These are phyloP conservation scores for Sapayoa aenigma DNA, from an alignment of 2,113 vertebrate genomes.

Conservation along the genomic window DNA sequence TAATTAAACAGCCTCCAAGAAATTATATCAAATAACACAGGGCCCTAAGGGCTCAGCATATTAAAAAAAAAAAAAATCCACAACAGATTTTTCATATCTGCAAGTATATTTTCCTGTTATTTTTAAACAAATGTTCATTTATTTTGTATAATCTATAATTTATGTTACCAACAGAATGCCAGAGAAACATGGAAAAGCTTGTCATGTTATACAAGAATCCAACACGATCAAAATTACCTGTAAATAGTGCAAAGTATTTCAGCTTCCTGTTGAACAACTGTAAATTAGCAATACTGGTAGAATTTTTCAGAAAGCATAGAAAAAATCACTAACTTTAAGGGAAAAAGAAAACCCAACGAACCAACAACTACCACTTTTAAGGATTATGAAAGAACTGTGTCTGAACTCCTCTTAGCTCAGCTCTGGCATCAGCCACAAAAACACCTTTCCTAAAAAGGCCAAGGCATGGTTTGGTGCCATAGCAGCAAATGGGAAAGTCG, in stretches of 20 bases:
- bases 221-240: background rate
- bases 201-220: background rate
- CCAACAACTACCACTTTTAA: background rate
- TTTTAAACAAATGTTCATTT: background rate
- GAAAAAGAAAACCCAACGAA: rapidly evolving
- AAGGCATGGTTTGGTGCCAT: background rate
- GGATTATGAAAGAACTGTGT: background rate
- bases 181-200: background rate
- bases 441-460: background rate
- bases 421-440: background rate
- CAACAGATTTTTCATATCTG: background rate
- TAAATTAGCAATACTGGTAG: background rate
- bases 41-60: background rate
- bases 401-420: background rate
- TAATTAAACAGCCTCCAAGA: background rate
- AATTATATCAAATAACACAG: background rate
- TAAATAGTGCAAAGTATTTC: background rate
- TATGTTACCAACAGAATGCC: background rate
- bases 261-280: background rate
- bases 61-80: background rate
- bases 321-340: background rate
- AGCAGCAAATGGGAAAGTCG: background rate
- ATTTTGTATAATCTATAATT: background rate
- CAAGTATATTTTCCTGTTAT: background rate
- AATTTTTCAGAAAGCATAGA: background rate